Conservation (phyloP, 2,113 vertebrate genomes). For the Osmerus eperlanus region DNA sequence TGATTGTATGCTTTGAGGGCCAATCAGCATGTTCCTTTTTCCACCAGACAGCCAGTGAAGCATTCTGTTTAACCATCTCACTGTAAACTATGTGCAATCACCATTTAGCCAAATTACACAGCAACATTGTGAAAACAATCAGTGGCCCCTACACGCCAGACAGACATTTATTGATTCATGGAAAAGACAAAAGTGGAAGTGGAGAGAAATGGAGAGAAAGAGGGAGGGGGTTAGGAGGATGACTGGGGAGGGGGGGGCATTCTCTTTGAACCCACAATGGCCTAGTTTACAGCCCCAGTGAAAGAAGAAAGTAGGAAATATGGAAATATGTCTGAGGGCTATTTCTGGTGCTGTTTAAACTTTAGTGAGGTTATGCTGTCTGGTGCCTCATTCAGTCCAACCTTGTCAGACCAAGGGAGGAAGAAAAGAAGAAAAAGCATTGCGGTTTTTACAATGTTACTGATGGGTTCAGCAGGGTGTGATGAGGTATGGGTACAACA, state of each 20-base stretch:
- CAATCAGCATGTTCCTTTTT: conserved; percentile 55
- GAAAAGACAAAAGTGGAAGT: conserved; percentile 49
- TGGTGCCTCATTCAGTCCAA: conserved; percentile 29
- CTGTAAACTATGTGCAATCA: conserved; percentile 54
- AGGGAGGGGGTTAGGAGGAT: conserved; percentile 10
- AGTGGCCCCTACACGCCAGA: conserved; percentile 53
- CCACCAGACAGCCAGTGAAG: conserved; percentile 21
- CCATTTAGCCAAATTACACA: conserved; percentile 73
- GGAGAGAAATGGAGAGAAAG: conserved; percentile 31
- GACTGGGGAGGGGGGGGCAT: neutral
- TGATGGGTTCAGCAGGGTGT: neutral
- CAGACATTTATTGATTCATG: conserved; percentile 61
- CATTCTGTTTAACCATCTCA: conserved; percentile 65
- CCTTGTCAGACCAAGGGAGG: conserved; percentile 22
- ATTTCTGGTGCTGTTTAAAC: conserved; percentile 8
- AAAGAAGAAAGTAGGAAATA: conserved; percentile 29
- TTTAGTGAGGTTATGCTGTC: conserved; percentile 49
- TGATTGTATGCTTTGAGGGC: conserved; percentile 53
- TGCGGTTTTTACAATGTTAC: conserved; percentile 38
- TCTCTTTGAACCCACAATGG: conserved; percentile 41
- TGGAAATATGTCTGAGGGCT: conserved; percentile 28
- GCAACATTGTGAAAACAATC: conserved; percentile 66
- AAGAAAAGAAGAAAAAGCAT: conserved; percentile 18
- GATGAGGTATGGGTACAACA: neutral
- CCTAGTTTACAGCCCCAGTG: conserved; percentile 34